Conservation (phyloP, 2,797 vertebrate genomes). For the Enteromius anoplus region DNA sequence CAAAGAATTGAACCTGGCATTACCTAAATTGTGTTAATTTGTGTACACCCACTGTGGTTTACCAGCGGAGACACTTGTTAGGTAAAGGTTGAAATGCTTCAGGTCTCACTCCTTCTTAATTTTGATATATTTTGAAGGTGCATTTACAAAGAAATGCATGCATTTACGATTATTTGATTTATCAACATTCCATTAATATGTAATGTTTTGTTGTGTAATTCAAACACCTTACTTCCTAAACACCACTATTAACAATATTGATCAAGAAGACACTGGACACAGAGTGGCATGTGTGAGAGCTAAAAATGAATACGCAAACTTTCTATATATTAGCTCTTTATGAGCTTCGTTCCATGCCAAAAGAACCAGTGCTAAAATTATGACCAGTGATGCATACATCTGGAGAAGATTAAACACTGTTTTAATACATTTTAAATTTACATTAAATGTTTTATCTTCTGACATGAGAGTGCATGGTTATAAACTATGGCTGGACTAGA, state of each 20-base stretch:
- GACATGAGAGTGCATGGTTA: not conserved
- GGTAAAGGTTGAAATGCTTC: slow-evolving; percentile 55
- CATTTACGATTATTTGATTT: slow-evolving; percentile 14
- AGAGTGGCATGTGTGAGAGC: not conserved
- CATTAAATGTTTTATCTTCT: not conserved
- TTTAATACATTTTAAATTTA: not conserved
- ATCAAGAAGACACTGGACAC: not conserved
- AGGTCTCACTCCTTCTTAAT: not conserved
- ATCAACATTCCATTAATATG: slow-evolving; percentile 2
- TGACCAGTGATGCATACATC: not conserved
- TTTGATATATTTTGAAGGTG: not conserved
- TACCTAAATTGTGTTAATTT: slow-evolving; percentile 75
- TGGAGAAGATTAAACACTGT: not conserved
- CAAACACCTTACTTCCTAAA: not conserved
- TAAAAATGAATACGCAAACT: not conserved
- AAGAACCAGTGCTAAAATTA: not conserved
- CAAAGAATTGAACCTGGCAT: slow-evolving; percentile 76
- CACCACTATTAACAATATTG: not conserved
- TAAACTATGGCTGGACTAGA: not conserved
- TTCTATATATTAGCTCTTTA: not conserved
- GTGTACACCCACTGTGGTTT: slow-evolving; percentile 66
- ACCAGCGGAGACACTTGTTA: slow-evolving; percentile 55
- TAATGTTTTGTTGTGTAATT: slow-evolving; percentile 14
- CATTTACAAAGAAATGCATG: not conserved
- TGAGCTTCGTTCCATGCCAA: not conserved